Evolutionary conservation across 1,140 invertebrate genomes (phyloP).

Genomic region (Scaptomyza pallida): DNA sequence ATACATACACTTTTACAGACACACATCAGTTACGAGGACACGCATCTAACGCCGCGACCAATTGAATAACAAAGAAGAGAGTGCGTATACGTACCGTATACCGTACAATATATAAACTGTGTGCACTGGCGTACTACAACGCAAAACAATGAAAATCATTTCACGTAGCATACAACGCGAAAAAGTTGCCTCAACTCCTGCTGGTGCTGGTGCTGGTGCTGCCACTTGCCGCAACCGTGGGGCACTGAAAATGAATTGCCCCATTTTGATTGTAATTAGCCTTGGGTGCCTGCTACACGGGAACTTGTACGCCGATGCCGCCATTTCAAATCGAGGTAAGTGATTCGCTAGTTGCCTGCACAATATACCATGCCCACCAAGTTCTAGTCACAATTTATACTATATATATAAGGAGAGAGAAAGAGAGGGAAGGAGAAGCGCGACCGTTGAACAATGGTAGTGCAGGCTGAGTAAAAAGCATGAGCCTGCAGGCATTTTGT

Average conservation of each 20-base stretch:
- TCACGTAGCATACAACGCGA: slow-evolving; percentile 69
- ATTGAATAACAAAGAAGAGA: slow-evolving; percentile 25
- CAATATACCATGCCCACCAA: background rate
- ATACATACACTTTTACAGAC: background rate
- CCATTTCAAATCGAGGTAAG: slow-evolving; percentile 84
- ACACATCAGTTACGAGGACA: slow-evolving; percentile 15
- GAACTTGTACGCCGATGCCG: slow-evolving; percentile 64
- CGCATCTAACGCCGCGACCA: slow-evolving; percentile 7
- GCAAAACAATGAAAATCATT: slow-evolving; percentile 78
- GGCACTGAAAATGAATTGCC: slow-evolving; percentile 76
- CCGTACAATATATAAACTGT: background rate
- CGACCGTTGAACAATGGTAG: slow-evolving; percentile 28
- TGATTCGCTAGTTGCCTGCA: slow-evolving; percentile 48
- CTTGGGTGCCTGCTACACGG: slow-evolving; percentile 74
- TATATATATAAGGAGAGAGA: background rate
- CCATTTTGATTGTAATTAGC: slow-evolving; percentile 84
- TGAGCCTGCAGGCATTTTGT: slow-evolving; percentile 7
- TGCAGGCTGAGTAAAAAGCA: slow-evolving; percentile 12
- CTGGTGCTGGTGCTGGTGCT: slow-evolving; percentile 1
- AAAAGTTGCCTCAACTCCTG: slow-evolving; percentile 10
- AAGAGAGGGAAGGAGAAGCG: no score
- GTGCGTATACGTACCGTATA: slow-evolving; percentile 25
- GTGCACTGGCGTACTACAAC: slow-evolving; percentile 19
- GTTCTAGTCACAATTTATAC: slow-evolving; percentile 44
- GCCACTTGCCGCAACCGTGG: slow-evolving; percentile 30